A percentile compares a stretch with the other conserved stretches of the same genome.
phyloP scores from a whole-genome alignment of 2,888 invertebrate genomes.

The Autographa pulchrina region DNA sequence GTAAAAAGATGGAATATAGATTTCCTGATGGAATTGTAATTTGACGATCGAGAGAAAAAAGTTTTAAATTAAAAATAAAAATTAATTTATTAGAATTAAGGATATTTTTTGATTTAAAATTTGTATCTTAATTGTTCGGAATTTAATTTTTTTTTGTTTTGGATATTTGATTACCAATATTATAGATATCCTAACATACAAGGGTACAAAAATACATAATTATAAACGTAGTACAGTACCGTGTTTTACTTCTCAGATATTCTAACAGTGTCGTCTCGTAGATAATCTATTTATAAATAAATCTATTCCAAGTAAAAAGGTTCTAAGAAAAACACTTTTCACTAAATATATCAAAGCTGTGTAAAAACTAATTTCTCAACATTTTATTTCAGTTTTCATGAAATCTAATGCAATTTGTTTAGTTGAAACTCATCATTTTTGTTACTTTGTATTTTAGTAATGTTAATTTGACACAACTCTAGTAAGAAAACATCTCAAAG shows the following conservation, averaged over 20 bases:
- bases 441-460: conserved; percentile 21
- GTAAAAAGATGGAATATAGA: no score
- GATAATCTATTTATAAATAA: not conserved
- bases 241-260: not conserved
- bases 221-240: no score
- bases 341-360: conserved; percentile 15
- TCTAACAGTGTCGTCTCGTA: not conserved
- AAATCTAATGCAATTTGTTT: conserved; percentile 50
- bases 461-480: conserved; percentile 42
- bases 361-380: conserved; percentile 26
- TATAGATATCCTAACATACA: no score
- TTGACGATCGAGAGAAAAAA: no score
- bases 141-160: no score
- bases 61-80: no score
- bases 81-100: no score
- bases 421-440: conserved; percentile 12
- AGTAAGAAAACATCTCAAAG: conserved; percentile 46
- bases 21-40: no score
- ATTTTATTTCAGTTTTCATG: conserved; percentile 33
- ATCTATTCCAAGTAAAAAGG: not conserved
- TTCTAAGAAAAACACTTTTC: conserved; percentile 18
- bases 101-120: no score
- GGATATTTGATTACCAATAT: no score
- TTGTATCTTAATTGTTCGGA: no score
- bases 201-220: no score